A percentile compares a stretch with the other conserved stretches of the same genome.
Evolutionary conservation across 2,888 invertebrate genomes (phyloP).

Genomic region (Pammene fasciana): DNA sequence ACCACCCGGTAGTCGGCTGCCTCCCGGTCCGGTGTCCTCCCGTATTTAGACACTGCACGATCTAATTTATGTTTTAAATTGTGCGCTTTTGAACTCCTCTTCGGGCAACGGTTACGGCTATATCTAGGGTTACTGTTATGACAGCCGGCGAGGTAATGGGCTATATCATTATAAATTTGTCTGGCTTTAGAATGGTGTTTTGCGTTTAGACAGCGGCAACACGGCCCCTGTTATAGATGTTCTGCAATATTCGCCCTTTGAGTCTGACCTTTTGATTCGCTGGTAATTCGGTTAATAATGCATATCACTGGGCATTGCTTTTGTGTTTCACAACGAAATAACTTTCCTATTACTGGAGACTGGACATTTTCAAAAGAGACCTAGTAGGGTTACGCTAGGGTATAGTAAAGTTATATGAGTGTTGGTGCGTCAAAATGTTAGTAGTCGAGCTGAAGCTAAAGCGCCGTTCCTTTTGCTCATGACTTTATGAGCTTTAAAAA

Average conservation of each 20-base stretch:
- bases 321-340: constrained; percentile 42
- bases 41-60: constrained; percentile 81
- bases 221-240: constrained; percentile 64
- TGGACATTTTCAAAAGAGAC: constrained; percentile 59
- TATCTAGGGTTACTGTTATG: constrained; percentile 73
- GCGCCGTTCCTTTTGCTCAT: no score
- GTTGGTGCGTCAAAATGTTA: no score
- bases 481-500: no score
- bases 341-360: constrained; percentile 45
- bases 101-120: constrained; percentile 66
- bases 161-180: constrained; percentile 76
- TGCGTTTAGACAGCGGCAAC: constrained; percentile 55
- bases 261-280: constrained; percentile 52
- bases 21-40: constrained; percentile 75
- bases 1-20: constrained; percentile 77
- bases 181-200: constrained; percentile 58
- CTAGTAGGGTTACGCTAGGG: not conserved
- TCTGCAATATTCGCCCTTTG: constrained; percentile 60
- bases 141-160: constrained; percentile 67
- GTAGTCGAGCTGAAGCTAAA: no score
- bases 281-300: constrained; percentile 53
- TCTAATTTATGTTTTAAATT: constrained; percentile 82
- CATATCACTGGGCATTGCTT: constrained; percentile 54
- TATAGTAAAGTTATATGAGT: no score
- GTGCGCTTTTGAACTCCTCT: constrained; percentile 69